Evolutionary conservation across 2,113 vertebrate genomes (phyloP), one percentile per base, ranked within the genome.

Genomic region (Oxyura jamaicensis): DNA sequence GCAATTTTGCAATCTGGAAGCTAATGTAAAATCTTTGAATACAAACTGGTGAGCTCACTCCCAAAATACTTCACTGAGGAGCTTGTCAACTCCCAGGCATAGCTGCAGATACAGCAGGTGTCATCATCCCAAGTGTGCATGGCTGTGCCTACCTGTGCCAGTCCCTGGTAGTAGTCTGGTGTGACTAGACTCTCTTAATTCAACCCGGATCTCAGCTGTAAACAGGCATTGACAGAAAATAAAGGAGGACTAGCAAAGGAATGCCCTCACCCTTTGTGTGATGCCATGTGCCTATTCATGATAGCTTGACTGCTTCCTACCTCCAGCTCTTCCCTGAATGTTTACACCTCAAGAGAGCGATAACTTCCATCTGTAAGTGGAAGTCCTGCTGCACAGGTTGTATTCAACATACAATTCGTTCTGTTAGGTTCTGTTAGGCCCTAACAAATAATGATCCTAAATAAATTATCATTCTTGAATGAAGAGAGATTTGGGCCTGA

Each of bases 51-150:
- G 25, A 93, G 29, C 1, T 36, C 8, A 35, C 77, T 53, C 17
- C 11, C 8, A 5, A 52, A 46, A 84, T 13, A 33, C 35, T 76
- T 91, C 39, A 20, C 10, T 53, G 8, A 35, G 52, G 58, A 62
- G 0, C 10, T 58, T 75, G 11, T 36, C 28, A 0, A 0, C 3
- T 9, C 9, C 28, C 8, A 33, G 28, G 31, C 28, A 16, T 75
- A 36, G 10, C 6, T 3, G 0, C 19, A 28, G 0, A 0, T 31
- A 16, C 15, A 19, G 13, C 10, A 21, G 3, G 6, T 75, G 5
- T 44, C 23, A 31, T 9, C 2, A 26, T 69, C 29, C 22, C 22
- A 39, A 0, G 0, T 33, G 23, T 23, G 10, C 10, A 4, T 8
- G 23, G 14, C 10, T 62, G 17, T 78, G 31, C 21, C 71, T 8